Evolutionary conservation across 2,888 invertebrate species (phyloP), one percentile per base, ranked within the genome.

Genomic region (Ormyrus nitidulus): DNA sequence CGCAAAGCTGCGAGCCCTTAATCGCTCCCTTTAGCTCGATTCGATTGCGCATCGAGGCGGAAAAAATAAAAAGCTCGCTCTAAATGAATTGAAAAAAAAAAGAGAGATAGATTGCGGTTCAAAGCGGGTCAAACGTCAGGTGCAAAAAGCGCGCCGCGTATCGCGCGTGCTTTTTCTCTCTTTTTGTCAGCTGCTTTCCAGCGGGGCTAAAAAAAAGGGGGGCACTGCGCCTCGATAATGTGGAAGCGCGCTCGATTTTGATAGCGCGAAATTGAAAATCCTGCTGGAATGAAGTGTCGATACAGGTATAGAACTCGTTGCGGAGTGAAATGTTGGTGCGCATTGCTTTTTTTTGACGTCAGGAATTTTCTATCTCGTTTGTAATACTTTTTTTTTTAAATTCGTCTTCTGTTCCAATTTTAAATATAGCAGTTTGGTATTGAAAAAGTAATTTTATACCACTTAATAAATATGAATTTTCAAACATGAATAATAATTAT

Each of bases 81-180:
- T 51, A 51, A 34, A 61, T 44, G 44, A 10, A 19, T 19, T 19
- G 19, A 19, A 59, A 13, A 46, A 9, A 49, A 53, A 19, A 54
- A 68, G 54, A 11, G 4, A 54, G 54, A 11, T 1, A 0, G 11
- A 49, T 69, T 46, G 46, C 9, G 44, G 5, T 62, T 19, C 53
- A 44, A 54, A 69, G 13, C 56, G 56, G 56, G 68, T 69, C 68
- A 69, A 69, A 69, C 59, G 58, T 59, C 58, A 59, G 19, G 44
- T 34, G 19, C 46, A 53, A 19, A n/a, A 59, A 69, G 11, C 68
- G n/a, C 13, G 13, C 11, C 46, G n/a, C 46, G 44, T 66, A 44
- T 56, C 19, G 19, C 19, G 1, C 19, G 1, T 19, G 19, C 46
- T 69, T 56, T 69, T 46, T 56, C 13, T 61, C 9, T 46, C 46